Conservation (phyloP, 35 echinoderm and acorn worm species). For the Stichopus chloronotus region DNA sequence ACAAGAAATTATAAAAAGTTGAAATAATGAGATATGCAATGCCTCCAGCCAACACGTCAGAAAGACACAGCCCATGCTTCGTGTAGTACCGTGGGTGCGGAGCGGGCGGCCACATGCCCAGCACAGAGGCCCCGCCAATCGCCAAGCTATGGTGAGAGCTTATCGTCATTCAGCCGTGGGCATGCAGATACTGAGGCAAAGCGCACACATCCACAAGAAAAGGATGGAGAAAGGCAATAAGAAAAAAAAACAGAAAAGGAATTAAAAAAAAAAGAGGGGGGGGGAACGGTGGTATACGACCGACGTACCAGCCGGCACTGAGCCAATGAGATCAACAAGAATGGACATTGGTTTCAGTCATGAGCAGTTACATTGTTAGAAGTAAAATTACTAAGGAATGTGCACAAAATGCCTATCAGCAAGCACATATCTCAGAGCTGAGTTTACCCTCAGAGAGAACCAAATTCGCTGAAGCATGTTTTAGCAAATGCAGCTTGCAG, state of each 20-base stretch:
- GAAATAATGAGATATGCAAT: slow-evolving; percentile 23
- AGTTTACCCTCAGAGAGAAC: too few species aligned
- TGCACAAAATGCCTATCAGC: too few species aligned
- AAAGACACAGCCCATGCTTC: slow-evolving; percentile 30
- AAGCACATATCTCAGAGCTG: too few species aligned
- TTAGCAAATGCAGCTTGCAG: too few species aligned
- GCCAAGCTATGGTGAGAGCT: slow-evolving; percentile 21
- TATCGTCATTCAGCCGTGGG: slow-evolving; percentile 26
- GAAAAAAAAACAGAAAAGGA: background rate
- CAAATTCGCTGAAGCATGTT: too few species aligned
- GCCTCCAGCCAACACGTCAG: slow-evolving; percentile 39
- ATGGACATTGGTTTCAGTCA: background rate
- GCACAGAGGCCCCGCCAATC: slow-evolving; percentile 2
- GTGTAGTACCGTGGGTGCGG: slow-evolving; percentile 26
- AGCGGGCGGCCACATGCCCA: slow-evolving; percentile 14
- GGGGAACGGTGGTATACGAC: background rate
- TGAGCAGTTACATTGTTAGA: too few species aligned
- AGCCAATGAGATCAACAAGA: background rate
- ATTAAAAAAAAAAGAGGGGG: background rate
- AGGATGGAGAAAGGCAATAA: background rate
- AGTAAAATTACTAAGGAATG: too few species aligned
- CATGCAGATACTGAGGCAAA: slow-evolving; percentile 51
- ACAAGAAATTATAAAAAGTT: background rate
- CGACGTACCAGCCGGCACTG: background rate
- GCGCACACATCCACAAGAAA: slow-evolving; percentile 46